phyloP scores from a whole-genome alignment of 2,113 vertebrate genomes.

The Eulemur rufifrons region DNA sequence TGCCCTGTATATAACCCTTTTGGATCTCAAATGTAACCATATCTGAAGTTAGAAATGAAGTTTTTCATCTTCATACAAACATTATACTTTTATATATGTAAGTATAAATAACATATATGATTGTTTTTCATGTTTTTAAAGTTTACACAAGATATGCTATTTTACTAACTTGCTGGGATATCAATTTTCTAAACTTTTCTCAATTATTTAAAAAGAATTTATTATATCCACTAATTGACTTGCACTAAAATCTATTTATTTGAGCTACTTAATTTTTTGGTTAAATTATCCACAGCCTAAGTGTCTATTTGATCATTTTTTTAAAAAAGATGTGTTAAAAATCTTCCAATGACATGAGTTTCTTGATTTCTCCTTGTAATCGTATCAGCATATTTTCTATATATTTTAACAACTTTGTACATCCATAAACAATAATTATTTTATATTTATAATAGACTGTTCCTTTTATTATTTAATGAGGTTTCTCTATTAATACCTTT shows the following conservation, averaged over 20 bases:
- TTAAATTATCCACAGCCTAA: background rate
- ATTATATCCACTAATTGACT: background rate
- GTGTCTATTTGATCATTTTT: background rate
- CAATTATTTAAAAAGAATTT: background rate
- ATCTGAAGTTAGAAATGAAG: background rate
- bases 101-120: background rate
- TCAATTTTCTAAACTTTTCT: background rate
- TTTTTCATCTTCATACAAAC: background rate
- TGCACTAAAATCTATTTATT: background rate
- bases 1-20: no score
- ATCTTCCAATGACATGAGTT: background rate
- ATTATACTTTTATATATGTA: background rate
- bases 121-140: background rate
- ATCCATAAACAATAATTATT: background rate
- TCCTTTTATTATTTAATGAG: background rate
- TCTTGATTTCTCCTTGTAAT: background rate
- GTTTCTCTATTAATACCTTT: background rate
- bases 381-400: background rate
- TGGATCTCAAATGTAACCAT: background rate
- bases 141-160: background rate
- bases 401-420: background rate
- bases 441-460: background rate
- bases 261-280: background rate
- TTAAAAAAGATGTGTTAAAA: background rate
- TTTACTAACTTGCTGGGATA: background rate